Evolutionary conservation across 2,797 vertebrate genomes (phyloP).

Genomic region (Bryconaethiops microstoma): DNA sequence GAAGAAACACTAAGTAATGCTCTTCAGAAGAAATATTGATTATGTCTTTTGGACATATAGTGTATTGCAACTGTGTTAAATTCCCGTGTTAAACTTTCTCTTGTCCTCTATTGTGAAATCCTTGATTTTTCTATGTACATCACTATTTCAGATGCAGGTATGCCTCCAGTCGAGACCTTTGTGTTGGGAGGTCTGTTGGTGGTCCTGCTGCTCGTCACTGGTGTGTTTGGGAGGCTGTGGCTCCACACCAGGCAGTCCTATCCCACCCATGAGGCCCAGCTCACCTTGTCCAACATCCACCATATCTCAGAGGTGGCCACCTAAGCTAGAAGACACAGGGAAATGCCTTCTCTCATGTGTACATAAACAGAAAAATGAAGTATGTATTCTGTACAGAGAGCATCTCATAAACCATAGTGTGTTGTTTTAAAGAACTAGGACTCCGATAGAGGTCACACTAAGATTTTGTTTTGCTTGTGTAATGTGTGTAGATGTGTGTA

Average conservation of each 20-base stretch:
- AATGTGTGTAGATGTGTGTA: slow-evolving; percentile 5
- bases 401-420: slow-evolving; percentile 30
- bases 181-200: slow-evolving; percentile 74
- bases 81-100: neutral
- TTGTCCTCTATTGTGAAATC: neutral
- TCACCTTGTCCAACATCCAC: slow-evolving; percentile 81
- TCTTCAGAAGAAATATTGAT: too few relatives aligned
- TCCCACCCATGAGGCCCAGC: slow-evolving; percentile 75
- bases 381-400: slow-evolving; percentile 35
- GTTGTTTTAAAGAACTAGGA: slow-evolving; percentile 18
- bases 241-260: slow-evolving; percentile 77
- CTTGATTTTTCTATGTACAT: slow-evolving; percentile 7
- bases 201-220: slow-evolving; percentile 75
- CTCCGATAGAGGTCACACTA: neutral
- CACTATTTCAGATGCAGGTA: slow-evolving; percentile 61
- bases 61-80: neutral
- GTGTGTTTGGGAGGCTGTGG: slow-evolving; percentile 78
- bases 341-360: slow-evolving; percentile 19
- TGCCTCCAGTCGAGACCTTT: slow-evolving; percentile 75
- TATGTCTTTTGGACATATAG: too few relatives aligned
- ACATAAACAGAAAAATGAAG: slow-evolving; percentile 8
- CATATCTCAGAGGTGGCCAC: slow-evolving; percentile 81
- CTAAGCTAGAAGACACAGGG: slow-evolving; percentile 57
- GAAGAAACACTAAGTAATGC: too few relatives aligned
- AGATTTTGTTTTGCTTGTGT: neutral